A percentile compares a stretch with the other conserved stretches of the same genome.
phyloP scores from a whole-genome alignment of 2,113 vertebrate species.

The Myxocyprinus asiaticus region DNA sequence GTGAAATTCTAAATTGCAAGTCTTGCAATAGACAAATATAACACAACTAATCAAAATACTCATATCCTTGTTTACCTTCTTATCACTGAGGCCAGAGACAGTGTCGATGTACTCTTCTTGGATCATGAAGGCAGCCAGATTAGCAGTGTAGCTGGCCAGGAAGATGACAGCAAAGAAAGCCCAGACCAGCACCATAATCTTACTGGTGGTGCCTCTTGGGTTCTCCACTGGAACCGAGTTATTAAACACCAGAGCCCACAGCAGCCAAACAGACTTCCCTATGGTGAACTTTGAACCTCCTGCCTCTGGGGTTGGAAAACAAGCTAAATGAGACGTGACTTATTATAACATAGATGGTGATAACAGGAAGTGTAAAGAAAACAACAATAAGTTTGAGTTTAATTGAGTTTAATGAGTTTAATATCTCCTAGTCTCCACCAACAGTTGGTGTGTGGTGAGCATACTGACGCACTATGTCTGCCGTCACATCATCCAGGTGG shows the following conservation, averaged over 20 bases:
- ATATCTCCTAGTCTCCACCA: too few relatives aligned
- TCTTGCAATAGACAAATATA: too few relatives aligned
- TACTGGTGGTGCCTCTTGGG: conserved; percentile 91
- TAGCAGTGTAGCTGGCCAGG: conserved; percentile 87
- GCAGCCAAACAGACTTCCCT: conserved; percentile 88
- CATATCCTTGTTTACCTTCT: conserved; percentile 77
- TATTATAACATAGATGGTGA: neutral
- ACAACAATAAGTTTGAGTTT: conserved; percentile 17
- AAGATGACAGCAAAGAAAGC: conserved; percentile 89
- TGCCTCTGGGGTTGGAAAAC: conserved; percentile 64
- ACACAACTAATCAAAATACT: too few relatives aligned
- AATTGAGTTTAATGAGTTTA: neutral
- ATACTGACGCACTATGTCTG: too few relatives aligned
- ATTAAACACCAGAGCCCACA: conserved; percentile 92
- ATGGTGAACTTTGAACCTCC: conserved; percentile 90
- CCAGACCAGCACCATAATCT: conserved; percentile 93
- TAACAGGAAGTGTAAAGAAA: conserved; percentile 6
- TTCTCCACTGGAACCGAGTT: conserved; percentile 96
- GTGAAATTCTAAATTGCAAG: too few relatives aligned
- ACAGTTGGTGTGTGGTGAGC: too few relatives aligned
- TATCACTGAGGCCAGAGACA: conserved; percentile 90
- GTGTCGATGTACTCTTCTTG: conserved; percentile 95
- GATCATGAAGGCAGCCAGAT: conserved; percentile 88
- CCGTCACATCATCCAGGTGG: too few relatives aligned
- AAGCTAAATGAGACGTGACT: conserved; percentile 8